Percentiles rank a stretch among this genome's conserved stretches.
These are phyloP conservation scores for Reticulitermes lucifugus DNA, from an alignment of 2,888 invertebrate genomes.

Conservation along the genomic window DNA sequence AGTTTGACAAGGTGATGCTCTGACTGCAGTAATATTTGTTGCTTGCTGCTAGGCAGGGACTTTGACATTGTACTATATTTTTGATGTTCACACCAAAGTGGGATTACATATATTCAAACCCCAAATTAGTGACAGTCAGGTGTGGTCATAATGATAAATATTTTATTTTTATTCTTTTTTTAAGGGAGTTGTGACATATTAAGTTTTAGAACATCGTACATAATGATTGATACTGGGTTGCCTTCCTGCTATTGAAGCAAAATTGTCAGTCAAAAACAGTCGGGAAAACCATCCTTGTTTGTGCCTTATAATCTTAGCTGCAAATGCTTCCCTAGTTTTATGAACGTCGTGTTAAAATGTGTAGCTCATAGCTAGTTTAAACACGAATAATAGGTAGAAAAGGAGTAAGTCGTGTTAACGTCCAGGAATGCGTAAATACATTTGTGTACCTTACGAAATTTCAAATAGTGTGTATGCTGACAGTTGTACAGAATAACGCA, in stretches of 20 bases:
- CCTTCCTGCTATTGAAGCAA: conserved; percentile 49
- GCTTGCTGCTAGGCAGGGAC: conserved; percentile 22
- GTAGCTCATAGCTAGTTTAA: conserved; percentile 52
- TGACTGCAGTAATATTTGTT: conserved; percentile 25
- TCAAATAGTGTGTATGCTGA: conserved; percentile 48
- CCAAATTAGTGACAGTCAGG: conserved; percentile 6
- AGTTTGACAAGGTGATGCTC: conserved; percentile 32
- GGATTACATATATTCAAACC: conserved; percentile 18
- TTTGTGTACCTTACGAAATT: conserved; percentile 49
- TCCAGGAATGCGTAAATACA: conserved; percentile 49
- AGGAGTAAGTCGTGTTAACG: conserved; percentile 50
- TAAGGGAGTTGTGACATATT: conserved; percentile 16
- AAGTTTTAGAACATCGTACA: conserved; percentile 32
- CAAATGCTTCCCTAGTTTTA: conserved; percentile 54
- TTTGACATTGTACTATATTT: conserved; percentile 34
- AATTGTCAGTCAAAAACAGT: conserved; percentile 47
- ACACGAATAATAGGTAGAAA: conserved; percentile 48
- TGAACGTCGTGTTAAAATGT: conserved; percentile 53
- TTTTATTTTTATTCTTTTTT: conserved; percentile 19
- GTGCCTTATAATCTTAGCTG: conserved; percentile 55
- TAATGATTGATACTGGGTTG: conserved; percentile 50
- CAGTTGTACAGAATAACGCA: conserved; percentile 45
- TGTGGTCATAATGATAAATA: neutral
- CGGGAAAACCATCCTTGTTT: conserved; percentile 55
- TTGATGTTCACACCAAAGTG: conserved; percentile 39